phyloP scores from a whole-genome alignment of 2,113 vertebrate species.

The Aegotheles bennettii region DNA sequence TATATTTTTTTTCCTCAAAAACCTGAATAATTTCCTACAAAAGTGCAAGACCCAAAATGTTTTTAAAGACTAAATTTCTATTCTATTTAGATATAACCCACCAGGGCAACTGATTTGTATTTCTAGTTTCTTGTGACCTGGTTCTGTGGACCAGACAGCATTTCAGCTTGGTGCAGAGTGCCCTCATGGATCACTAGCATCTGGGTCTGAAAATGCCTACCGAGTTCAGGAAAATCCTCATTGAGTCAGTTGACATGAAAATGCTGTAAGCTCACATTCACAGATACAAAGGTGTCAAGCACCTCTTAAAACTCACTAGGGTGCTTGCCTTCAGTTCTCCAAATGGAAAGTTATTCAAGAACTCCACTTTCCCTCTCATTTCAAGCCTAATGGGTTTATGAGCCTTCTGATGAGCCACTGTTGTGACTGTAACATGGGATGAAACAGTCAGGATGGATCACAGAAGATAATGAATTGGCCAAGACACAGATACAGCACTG shows the following conservation, averaged over 20 bases:
- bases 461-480: not conserved
- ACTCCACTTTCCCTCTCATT: not conserved
- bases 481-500: not conserved
- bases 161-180: not conserved
- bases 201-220: not conserved
- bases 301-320: not conserved
- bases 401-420: not conserved
- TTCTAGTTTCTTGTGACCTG: not conserved
- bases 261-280: not conserved
- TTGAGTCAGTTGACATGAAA: not conserved
- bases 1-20: accelerated
- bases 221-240: not conserved
- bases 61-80: not conserved
- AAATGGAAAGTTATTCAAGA: not conserved
- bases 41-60: not conserved
- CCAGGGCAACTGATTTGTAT: not conserved
- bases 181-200: not conserved
- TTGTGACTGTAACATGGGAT: not conserved
- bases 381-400: not conserved
- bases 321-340: not conserved
- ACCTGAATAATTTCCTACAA: not conserved
- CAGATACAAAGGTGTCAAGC: not conserved
- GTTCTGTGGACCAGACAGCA: not conserved
- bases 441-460: not conserved
- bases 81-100: not conserved